Evolutionary conservation across 2,797 vertebrate genomes (phyloP).

Genomic region (Hoplostethus mediterraneus): DNA sequence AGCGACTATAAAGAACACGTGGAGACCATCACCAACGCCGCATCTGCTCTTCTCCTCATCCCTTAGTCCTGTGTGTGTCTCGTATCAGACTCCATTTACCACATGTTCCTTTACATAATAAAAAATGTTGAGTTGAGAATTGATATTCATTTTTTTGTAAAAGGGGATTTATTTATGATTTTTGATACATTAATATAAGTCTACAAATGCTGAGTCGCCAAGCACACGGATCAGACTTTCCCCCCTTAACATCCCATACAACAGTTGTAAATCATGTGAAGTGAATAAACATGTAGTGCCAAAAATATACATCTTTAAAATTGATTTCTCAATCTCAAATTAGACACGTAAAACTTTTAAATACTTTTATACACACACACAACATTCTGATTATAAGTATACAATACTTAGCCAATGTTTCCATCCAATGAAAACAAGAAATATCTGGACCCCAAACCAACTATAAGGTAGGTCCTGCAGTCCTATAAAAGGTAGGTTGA

Average conservation of each 20-base stretch:
- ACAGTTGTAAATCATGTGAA: not conserved
- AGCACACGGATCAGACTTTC: not conserved
- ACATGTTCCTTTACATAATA: not conserved
- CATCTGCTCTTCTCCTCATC: slow-evolving; percentile 92
- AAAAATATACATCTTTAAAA: too few species aligned
- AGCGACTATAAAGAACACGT: slow-evolving; percentile 90
- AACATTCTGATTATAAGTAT: too few species aligned
- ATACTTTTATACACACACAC: not conserved
- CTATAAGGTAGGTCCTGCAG: too few species aligned
- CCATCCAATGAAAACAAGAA: not conserved
- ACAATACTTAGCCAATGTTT: slow-evolving; percentile 8
- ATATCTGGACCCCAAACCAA: not conserved
- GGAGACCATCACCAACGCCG: slow-evolving; percentile 86
- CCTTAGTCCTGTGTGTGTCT: slow-evolving; percentile 73
- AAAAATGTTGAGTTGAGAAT: not conserved
- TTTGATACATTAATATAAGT: too few species aligned
- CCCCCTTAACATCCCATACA: not conserved
- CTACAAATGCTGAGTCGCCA: not conserved
- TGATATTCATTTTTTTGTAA: not conserved
- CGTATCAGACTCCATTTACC: not conserved
- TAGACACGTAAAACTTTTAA: not conserved
- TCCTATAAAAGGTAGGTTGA: too few species aligned
- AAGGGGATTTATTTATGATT: slow-evolving; percentile 38
- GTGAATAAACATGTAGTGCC: not conserved
- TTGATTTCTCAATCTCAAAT: too few species aligned